Evolutionary conservation across 2,797 vertebrate genomes (phyloP), one percentile per base, ranked within the genome.

Genomic region (Meriones psammophilus): DNA sequence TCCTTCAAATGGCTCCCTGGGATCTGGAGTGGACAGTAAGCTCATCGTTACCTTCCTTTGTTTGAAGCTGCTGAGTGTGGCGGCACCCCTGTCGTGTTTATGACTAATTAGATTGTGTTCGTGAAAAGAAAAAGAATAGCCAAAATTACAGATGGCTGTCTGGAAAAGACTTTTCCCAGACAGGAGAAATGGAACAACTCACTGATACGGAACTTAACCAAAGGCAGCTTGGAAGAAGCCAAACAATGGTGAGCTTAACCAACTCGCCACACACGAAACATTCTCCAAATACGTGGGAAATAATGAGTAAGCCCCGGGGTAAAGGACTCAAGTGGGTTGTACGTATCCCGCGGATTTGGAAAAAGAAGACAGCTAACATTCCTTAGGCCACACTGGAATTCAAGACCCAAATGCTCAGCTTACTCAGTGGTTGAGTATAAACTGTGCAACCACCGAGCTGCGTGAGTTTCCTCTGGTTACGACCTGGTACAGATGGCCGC

Each of bases 241-340:
- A 93, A 94, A 92, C n/a, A 96, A 89, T 79, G 93, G 94, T 93
- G 92, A 95, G 58, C 88, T 96, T 93, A 96, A 96, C 62, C 96
- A 94, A 97, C 96, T 94, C 96, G 87, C 96, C 95, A 95, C 96
- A 96, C 92, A 97, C 36, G 56, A 93, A 95, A 96, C 84, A 66
- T 88, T 96, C 84, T 97, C 58, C 88, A 96, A 96, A 77, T 89
- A 94, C 80, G 91, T 79, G 87, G 92, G 88, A 85, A 56, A 92
- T 86, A 93, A 91, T 97, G 95, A 94, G 85, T 97, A 95, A 97
- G 81, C n/a, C 85, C n/a, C 50, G 58, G 73, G 74, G 74, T 83
- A 94, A 93, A 69, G 80, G 81, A 95, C 64, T 91, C 50, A 80
- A 89, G 83, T 90, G 50, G 76, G 50, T 95, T 94, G 22, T 96